Conservation (phyloP, 2,797 vertebrate species). For the Antrozous pallidus region DNA sequence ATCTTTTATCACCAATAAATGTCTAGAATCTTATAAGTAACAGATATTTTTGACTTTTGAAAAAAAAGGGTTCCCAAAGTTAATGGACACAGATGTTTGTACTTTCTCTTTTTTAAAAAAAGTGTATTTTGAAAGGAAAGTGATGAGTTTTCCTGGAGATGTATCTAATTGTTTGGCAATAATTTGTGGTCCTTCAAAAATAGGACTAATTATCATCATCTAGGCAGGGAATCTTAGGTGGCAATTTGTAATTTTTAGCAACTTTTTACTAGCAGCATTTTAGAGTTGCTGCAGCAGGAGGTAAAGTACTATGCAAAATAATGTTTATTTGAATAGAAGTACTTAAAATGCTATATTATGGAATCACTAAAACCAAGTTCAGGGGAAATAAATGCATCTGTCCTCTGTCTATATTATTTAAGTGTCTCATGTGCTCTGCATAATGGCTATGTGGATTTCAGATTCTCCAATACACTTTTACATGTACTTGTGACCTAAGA, state of each 20-base stretch:
- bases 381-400: neutral
- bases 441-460: neutral
- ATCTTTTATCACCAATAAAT: neutral
- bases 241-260: slow-evolving; percentile 73
- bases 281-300: slow-evolving; percentile 67
- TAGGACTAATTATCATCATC: slow-evolving; percentile 71
- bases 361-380: slow-evolving; percentile 13
- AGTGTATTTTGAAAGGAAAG: slow-evolving; percentile 32
- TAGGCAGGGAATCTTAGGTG: slow-evolving; percentile 60
- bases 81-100: slow-evolving; percentile 29
- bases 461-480: neutral
- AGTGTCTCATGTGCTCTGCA: neutral
- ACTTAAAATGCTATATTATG: slow-evolving; percentile 44
- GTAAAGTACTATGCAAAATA: slow-evolving; percentile 62
- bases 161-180: slow-evolving; percentile 72
- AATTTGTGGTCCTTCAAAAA: slow-evolving; percentile 72
- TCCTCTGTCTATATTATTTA: slow-evolving; percentile 33
- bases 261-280: slow-evolving; percentile 68
- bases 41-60: neutral
- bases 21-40: neutral
- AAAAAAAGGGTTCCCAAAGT: neutral
- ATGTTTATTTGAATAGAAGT: slow-evolving; percentile 65
- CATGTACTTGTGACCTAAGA: neutral
- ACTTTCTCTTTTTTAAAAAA: too few species aligned
- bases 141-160: slow-evolving; percentile 52